Evolutionary conservation across 2,797 vertebrate species (phyloP), one percentile per base, ranked within the genome.

Genomic region (Chiroxiphia lanceolata): DNA sequence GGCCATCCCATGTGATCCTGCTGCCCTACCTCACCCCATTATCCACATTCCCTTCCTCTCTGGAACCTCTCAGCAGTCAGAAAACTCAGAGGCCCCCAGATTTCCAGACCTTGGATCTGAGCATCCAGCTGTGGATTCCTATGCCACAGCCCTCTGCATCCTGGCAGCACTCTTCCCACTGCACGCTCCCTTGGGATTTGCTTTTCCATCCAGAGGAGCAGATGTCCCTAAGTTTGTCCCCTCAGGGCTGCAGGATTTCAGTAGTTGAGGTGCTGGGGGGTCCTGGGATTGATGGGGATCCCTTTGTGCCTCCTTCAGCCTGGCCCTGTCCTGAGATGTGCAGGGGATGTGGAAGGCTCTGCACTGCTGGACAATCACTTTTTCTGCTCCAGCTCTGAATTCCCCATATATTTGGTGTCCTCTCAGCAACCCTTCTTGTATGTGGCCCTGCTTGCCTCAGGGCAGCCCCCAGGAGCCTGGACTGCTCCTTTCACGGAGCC

Each of bases 131-230:
- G 42, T 7, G 4, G 10, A 33, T 61, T 57, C 42, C 77, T 13
- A 29, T 1, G 0, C 44, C 1, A 1, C 68, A 70, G 47, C 36
- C 29, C 27, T 9, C 11, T 9, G 27, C 2, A 1, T 44, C 25
- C 48, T 2, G 2, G 60, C 34, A 42, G 72, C 47, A 8, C 15
- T 21, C 5, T 50, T 13, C 68, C 9, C 1, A 2, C 29, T 11
- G 9, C 31, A 26, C 0, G 0, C 19, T 82, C 67, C 61, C 42
- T 60, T 29, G 38, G 83, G 74, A 64, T 68, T 31, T 12, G 15
- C 25, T 71, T 82, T 82, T 42, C 61, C 42, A 36, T 23, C 33
- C 54, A 50, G 51, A 85, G 56, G 38, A 80, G 50, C 9, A 76
- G 16, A 56, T 27, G 34, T 13, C 36, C 59, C 44, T 15, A 22